Conservation (phyloP, 2,888 invertebrate species). For the Cerastis leucographa region DNA sequence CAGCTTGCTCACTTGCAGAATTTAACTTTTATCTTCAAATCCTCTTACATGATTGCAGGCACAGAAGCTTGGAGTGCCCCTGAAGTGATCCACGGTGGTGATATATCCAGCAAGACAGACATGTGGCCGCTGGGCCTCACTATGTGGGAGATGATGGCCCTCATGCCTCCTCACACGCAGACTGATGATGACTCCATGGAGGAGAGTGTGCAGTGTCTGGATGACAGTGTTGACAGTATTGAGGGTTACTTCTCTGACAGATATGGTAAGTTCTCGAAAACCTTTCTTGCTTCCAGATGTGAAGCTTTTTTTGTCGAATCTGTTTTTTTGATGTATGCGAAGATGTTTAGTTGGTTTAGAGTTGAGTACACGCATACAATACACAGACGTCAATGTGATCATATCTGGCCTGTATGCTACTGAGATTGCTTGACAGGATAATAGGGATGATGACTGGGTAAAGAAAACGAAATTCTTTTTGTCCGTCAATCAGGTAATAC, state of each 20-base stretch:
- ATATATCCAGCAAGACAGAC: constrained; percentile 93
- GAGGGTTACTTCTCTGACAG: constrained; percentile 77
- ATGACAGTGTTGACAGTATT: constrained; percentile 70
- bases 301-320: background rate
- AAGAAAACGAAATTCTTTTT: too few relatives aligned
- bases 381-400: background rate
- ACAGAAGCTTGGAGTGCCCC: constrained; percentile 95
- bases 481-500: too few relatives aligned
- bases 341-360: background rate
- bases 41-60: constrained; percentile 83
- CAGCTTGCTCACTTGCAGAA: background rate
- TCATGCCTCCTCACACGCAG: constrained; percentile 92
- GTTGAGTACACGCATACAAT: background rate
- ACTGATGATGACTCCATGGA: constrained; percentile 74
- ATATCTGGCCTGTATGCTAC: background rate
- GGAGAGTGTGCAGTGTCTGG: constrained; percentile 72
- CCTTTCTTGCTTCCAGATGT: background rate
- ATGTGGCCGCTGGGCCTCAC: constrained; percentile 95
- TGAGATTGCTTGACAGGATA: background rate
- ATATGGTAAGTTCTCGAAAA: constrained; percentile 77
- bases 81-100: constrained; percentile 92
- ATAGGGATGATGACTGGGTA: too few relatives aligned
- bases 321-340: background rate
- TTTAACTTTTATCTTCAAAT: background rate
- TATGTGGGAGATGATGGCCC: constrained; percentile 95